Conservation (phyloP, 2,888 invertebrate genomes). For the Nineta flava region DNA sequence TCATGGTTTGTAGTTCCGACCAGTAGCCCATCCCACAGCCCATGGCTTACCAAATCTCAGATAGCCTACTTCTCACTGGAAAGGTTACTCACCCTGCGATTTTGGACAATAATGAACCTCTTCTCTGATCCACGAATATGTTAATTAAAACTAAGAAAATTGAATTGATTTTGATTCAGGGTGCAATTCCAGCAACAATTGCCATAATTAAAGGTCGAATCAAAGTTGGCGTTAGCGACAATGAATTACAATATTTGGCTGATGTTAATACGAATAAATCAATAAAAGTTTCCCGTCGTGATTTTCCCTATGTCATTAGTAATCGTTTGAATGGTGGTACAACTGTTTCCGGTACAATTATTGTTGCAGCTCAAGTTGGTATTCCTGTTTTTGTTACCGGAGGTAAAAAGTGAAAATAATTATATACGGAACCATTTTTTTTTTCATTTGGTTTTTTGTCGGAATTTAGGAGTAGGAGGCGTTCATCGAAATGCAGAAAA, state of each 20-base stretch:
- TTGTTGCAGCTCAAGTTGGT: constrained; percentile 64
- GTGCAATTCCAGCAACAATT: constrained; percentile 82
- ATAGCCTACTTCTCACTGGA: too few relatives aligned
- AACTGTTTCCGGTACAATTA: constrained; percentile 88
- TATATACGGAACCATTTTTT: constrained; percentile 11
- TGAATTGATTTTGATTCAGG: constrained; percentile 29
- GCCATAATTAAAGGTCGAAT: constrained; percentile 73
- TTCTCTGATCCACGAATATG: too few relatives aligned
- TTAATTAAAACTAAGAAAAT: too few relatives aligned
- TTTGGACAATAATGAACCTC: too few relatives aligned
- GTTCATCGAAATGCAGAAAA: constrained; percentile 79
- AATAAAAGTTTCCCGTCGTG: constrained; percentile 77
- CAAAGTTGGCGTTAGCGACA: constrained; percentile 54
- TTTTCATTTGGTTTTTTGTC: constrained; percentile 7
- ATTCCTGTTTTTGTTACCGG: constrained; percentile 93
- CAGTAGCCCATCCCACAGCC: too few relatives aligned
- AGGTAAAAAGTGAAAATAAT: constrained; percentile 28
- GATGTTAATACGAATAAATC: constrained; percentile 26
- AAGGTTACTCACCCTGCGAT: too few relatives aligned
- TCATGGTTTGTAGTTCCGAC: too few relatives aligned
- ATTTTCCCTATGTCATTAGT: constrained; percentile 63
- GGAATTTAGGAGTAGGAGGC: constrained; percentile 55
- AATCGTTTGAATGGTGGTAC: constrained; percentile 70
- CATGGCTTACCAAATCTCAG: too few relatives aligned
- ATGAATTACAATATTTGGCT: constrained; percentile 51